A percentile compares a stretch with the other conserved stretches of the same genome.
Evolutionary conservation across 92 coral and sea anemone species (phyloP).

Genomic region (Metridium senile): DNA sequence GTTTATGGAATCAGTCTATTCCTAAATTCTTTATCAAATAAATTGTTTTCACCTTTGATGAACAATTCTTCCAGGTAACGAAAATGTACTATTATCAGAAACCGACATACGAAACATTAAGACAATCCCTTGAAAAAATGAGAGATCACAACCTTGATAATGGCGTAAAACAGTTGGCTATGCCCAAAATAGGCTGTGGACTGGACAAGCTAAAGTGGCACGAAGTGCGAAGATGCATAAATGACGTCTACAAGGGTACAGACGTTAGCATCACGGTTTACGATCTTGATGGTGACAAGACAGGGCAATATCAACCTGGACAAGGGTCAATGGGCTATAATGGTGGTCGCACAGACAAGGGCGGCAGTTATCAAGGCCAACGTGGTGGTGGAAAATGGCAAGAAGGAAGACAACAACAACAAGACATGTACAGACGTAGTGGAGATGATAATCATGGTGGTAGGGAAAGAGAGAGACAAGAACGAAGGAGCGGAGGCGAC

Average conservation of each 20-base stretch:
- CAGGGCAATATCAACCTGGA: neutral
- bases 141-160: constrained; percentile 64
- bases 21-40: too few species aligned
- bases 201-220: constrained; percentile 84
- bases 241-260: constrained; percentile 62
- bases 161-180: constrained; percentile 64
- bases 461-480: too few species aligned
- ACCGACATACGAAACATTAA: constrained; percentile 76
- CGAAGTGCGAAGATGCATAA: constrained; percentile 60
- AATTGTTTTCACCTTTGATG: too few species aligned
- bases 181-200: constrained; percentile 97
- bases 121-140: constrained; percentile 71
- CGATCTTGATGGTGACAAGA: constrained; percentile 13
- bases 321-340: too few species aligned
- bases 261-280: constrained; percentile 67
- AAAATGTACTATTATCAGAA: constrained; percentile 84
- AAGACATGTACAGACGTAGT: neutral
- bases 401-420: neutral
- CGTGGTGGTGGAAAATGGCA: neutral
- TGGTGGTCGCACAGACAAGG: too few species aligned
- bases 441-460: neutral
- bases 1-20: too few species aligned
- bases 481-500: too few species aligned
- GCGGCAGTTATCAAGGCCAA: too few species aligned
- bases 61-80: constrained; percentile 53